phyloP scores from a whole-genome alignment of 2,113 vertebrate genomes.

The Arothron firmamentum region DNA sequence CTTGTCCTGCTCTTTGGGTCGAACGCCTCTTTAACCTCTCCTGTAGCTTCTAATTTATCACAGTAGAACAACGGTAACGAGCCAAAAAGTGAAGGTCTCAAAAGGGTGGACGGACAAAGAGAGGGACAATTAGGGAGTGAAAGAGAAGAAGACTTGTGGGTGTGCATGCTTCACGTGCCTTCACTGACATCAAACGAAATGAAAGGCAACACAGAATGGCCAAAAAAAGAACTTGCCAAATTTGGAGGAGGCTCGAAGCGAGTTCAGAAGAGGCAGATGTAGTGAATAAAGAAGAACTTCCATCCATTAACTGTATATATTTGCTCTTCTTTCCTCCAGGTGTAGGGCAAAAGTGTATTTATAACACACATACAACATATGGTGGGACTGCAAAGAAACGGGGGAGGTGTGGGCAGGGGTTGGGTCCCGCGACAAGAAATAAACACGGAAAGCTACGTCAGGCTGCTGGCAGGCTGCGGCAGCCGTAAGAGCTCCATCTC shows the following conservation, averaged over 20 bases:
- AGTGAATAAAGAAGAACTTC: neutral
- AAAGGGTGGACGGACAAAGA: neutral
- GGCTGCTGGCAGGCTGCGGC: conserved; percentile 15
- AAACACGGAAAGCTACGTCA: conserved; percentile 18
- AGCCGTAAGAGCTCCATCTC: conserved; percentile 17
- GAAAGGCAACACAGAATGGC: no score
- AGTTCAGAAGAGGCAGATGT: neutral
- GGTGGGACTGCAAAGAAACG: neutral
- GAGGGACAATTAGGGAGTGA: no score
- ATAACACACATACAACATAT: neutral
- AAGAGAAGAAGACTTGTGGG: no score
- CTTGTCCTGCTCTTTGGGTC: neutral
- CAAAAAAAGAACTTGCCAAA: neutral
- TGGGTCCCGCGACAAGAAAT: neutral
- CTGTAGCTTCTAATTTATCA: neutral
- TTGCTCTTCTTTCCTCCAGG: neutral
- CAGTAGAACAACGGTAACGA: neutral
- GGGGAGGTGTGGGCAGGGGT: neutral
- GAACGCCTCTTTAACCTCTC: neutral
- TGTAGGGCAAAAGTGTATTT: neutral
- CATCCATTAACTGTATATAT: neutral
- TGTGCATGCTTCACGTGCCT: neutral
- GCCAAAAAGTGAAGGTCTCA: neutral
- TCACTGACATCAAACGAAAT: neutral
- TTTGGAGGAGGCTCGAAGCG: neutral